Percentiles rank a stretch among this genome's conserved stretches.
These are phyloP conservation scores for Thalassarche chlororhynchos DNA, from an alignment of 2,113 vertebrate genomes.

Conservation along the genomic window DNA sequence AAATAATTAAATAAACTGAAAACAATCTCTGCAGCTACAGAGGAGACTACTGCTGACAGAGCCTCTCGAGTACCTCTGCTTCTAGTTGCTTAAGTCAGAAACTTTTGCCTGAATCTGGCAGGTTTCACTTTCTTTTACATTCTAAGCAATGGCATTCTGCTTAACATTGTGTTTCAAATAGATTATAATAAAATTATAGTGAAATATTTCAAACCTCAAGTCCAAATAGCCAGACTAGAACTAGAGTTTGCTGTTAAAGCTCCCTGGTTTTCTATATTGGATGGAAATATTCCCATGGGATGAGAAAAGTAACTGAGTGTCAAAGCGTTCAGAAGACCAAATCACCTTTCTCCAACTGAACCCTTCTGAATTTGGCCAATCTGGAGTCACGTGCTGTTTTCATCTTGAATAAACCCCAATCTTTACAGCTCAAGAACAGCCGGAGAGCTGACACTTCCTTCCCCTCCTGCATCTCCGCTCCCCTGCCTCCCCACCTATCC, in stretches of 20 bases:
- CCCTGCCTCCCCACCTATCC: background rate
- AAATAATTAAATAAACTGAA: background rate
- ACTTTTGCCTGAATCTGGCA: background rate
- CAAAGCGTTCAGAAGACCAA: background rate
- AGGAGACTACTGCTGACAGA: background rate
- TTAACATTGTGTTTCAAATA: background rate
- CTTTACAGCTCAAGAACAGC: background rate
- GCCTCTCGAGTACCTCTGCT: background rate
- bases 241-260: background rate
- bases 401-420: background rate
- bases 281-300: background rate
- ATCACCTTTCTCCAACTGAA: background rate
- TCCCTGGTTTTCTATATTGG: background rate
- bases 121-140: background rate
- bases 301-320: background rate
- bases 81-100: background rate
- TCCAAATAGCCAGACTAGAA: background rate
- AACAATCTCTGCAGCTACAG: background rate
- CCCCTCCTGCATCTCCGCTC: background rate
- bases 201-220: background rate
- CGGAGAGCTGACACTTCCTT: accelerated
- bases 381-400: background rate
- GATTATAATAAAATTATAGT: background rate
- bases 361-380: background rate
- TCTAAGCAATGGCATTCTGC: background rate